Conservation (phyloP, 2,113 vertebrate genomes). For the Protobothrops flavoviridis region DNA sequence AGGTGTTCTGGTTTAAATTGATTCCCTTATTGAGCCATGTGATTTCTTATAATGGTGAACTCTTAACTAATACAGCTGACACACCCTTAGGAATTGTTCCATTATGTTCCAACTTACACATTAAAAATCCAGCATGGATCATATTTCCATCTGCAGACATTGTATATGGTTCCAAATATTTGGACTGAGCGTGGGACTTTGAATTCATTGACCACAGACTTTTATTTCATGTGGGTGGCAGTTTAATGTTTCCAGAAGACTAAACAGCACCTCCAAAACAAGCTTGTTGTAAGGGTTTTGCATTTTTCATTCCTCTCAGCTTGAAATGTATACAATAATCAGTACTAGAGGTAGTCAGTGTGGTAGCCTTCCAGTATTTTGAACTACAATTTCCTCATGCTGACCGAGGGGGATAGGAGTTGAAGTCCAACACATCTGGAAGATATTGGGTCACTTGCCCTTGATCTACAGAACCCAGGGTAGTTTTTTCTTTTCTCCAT, state of each 20-base stretch:
- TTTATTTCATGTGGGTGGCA: slow-evolving; percentile 32
- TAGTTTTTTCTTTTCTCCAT: not conserved
- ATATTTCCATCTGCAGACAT: slow-evolving; percentile 16
- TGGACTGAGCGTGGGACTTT: slow-evolving; percentile 42
- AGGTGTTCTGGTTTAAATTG: slow-evolving; percentile 5
- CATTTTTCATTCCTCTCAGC: not conserved
- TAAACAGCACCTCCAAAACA: not conserved
- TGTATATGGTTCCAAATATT: slow-evolving; percentile 55
- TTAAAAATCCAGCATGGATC: slow-evolving; percentile 7
- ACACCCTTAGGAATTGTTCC: slow-evolving; percentile 17
- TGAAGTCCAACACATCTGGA: not conserved
- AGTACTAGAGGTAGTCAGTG: not conserved
- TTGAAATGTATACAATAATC: not conserved
- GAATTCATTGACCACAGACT: slow-evolving; percentile 57
- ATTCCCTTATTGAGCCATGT: not conserved
- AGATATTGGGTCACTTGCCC: not conserved
- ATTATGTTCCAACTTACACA: slow-evolving; percentile 1
- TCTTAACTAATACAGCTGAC: not conserved
- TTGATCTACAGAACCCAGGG: not conserved
- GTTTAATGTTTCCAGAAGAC: slow-evolving; percentile 11
- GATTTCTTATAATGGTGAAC: not conserved
- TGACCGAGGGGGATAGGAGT: not conserved
- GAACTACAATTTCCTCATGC: not conserved
- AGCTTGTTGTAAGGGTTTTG: not conserved
- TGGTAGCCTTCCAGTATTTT: not conserved